Percentiles rank a stretch among this genome's conserved stretches.
Conservation (phyloP, 1,140 invertebrate species). For the Heliconius eleuchia region DNA sequence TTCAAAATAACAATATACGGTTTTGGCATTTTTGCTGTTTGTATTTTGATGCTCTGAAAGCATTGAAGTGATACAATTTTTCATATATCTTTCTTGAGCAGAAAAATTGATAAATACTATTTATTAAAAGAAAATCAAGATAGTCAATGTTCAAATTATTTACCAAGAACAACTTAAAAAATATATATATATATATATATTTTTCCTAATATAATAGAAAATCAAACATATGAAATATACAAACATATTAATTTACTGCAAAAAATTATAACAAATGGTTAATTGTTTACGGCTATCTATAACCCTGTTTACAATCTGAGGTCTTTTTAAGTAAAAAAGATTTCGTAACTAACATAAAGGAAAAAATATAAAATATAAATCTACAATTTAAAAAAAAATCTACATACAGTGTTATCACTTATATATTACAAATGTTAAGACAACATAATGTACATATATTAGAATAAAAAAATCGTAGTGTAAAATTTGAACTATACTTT, state of each 20-base stretch:
- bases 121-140: background rate
- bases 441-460: too few relatives aligned
- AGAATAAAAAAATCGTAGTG: too few relatives aligned
- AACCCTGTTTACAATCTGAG: conserved; percentile 63
- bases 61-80: too few relatives aligned
- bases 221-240: background rate
- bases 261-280: conserved; percentile 2
- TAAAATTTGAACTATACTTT: too few relatives aligned
- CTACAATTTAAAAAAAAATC: too few relatives aligned
- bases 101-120: too few relatives aligned
- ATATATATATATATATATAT: background rate
- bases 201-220: too few relatives aligned
- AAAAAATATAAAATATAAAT: background rate
- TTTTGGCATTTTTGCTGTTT: background rate
- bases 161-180: background rate
- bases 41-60: too few relatives aligned
- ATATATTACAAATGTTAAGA: too few relatives aligned
- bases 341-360: background rate
- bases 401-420: too few relatives aligned
- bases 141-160: background rate
- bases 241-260: background rate
- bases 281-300: conserved; percentile 55
- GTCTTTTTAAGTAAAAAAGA: conserved; percentile 21
- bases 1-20: too few relatives aligned
- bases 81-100: too few relatives aligned